Percentiles rank a stretch among this genome's conserved stretches.
phyloP scores from a whole-genome alignment of 2,888 invertebrate genomes.

The Luperina nickerlii region DNA sequence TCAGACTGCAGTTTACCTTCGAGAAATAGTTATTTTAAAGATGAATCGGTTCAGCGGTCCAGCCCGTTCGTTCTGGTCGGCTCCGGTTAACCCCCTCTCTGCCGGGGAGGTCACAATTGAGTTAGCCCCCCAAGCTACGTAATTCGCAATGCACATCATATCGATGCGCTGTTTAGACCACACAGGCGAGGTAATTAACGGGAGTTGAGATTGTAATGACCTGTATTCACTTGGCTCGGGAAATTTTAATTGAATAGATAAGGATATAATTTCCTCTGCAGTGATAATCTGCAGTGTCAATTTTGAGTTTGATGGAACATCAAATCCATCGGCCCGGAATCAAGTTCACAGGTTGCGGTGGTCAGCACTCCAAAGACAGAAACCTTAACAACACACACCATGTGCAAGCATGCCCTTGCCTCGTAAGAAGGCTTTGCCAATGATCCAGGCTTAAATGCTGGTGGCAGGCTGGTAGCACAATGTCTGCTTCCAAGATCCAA shows the following conservation, averaged over 20 bases:
- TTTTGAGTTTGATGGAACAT: not conserved
- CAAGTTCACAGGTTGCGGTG: not conserved
- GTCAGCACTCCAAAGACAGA: not conserved
- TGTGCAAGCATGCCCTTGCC: not conserved
- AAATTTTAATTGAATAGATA: slow-evolving; percentile 35
- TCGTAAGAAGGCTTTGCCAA: not conserved
- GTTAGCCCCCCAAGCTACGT: slow-evolving; percentile 27
- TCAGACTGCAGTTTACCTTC: not conserved
- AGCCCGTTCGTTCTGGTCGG: not conserved
- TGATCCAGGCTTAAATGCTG: not conserved
- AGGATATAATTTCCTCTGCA: too few relatives aligned
- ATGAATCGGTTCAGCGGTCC: slow-evolving; percentile 14
- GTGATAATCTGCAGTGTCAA: not conserved
- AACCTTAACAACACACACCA: not conserved
- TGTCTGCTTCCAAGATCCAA: not conserved
- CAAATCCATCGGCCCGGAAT: not conserved
- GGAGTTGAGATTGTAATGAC: slow-evolving; percentile 12
- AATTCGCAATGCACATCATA: slow-evolving; percentile 12
- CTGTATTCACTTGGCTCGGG: not conserved
- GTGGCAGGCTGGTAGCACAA: not conserved
- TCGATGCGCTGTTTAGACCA: slow-evolving; percentile 27
- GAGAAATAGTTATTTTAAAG: slow-evolving; percentile 39
- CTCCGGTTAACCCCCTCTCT: not conserved
- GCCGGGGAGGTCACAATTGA: slow-evolving; percentile 21
- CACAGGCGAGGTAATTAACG: slow-evolving; percentile 22